Evolutionary conservation across 2,113 vertebrate species (phyloP).

Genomic region (Arothron firmamentum): DNA sequence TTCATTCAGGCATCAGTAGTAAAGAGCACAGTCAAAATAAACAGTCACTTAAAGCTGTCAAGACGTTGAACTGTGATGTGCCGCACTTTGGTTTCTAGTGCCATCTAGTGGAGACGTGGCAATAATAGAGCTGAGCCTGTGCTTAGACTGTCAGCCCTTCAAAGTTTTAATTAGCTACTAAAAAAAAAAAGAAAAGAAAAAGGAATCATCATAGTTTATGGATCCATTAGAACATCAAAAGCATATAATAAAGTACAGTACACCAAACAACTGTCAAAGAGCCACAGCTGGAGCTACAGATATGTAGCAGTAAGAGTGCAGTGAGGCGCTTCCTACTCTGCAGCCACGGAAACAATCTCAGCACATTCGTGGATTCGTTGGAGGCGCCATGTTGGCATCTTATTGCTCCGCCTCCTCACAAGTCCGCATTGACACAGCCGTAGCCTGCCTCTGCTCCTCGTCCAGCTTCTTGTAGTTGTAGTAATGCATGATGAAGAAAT

Average conservation of each 20-base stretch:
- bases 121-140: not conserved
- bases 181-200: constrained; percentile 18
- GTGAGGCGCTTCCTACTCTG: no score
- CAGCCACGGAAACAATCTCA: constrained; percentile 4
- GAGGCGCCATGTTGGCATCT: constrained; percentile 15
- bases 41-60: not conserved
- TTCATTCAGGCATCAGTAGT: no score
- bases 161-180: constrained; percentile 11
- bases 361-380: constrained; percentile 22
- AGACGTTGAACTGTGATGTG: constrained; percentile 10
- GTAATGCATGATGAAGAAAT: constrained; percentile 82
- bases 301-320: no score
- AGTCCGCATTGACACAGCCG: constrained; percentile 49
- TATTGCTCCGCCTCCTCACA: constrained; percentile 36
- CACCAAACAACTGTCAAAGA: not conserved
- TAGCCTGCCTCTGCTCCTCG: constrained; percentile 61
- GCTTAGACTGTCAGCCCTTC: not conserved
- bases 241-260: not conserved
- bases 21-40: not conserved
- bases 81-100: constrained; percentile 40
- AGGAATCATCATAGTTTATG: constrained; percentile 3
- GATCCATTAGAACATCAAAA: constrained; percentile 10
- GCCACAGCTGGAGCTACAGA: no score
- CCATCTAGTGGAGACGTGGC: constrained; percentile 58
- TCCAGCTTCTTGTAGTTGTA: constrained; percentile 80